A percentile compares a stretch with the other conserved stretches of the same genome.
phyloP scores from a whole-genome alignment of 2,888 invertebrate genomes.

The Ormia ochracea region DNA sequence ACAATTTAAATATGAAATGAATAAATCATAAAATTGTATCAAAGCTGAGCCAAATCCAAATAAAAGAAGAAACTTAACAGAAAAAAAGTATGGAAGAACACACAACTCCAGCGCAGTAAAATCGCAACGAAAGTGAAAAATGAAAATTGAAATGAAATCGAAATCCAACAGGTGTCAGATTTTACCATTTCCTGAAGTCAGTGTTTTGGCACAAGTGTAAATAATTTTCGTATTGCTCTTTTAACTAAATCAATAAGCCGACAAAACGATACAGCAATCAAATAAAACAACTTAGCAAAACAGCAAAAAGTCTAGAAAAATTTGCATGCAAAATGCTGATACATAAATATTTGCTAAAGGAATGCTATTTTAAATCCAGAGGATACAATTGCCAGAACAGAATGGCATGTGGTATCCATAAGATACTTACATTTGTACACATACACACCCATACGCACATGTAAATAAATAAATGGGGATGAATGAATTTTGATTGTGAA shows the following conservation, averaged over 20 bases:
- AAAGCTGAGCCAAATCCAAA: background rate
- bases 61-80: background rate
- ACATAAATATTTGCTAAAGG: background rate
- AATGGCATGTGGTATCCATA: background rate
- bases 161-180: slow-evolving; percentile 41
- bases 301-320: background rate
- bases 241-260: slow-evolving; percentile 34
- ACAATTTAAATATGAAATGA: slow-evolving; percentile 38
- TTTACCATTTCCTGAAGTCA: slow-evolving; percentile 17
- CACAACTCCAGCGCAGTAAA: slow-evolving; percentile 37
- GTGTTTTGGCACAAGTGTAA: slow-evolving; percentile 10
- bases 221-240: background rate
- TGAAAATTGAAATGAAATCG: slow-evolving; percentile 10
- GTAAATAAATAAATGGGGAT: too few species aligned
- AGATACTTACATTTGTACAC: background rate
- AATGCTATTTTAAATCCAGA: background rate
- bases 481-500: background rate
- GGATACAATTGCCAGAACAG: background rate
- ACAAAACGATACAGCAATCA: slow-evolving; percentile 36
- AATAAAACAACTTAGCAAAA: background rate
- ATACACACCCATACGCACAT: too few species aligned
- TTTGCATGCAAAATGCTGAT: background rate
- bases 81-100: background rate
- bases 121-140: slow-evolving; percentile 42
- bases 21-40: slow-evolving; percentile 39